phyloP scores from a whole-genome alignment of 2,888 invertebrate genomes.

The Leucoptera coffeella region DNA sequence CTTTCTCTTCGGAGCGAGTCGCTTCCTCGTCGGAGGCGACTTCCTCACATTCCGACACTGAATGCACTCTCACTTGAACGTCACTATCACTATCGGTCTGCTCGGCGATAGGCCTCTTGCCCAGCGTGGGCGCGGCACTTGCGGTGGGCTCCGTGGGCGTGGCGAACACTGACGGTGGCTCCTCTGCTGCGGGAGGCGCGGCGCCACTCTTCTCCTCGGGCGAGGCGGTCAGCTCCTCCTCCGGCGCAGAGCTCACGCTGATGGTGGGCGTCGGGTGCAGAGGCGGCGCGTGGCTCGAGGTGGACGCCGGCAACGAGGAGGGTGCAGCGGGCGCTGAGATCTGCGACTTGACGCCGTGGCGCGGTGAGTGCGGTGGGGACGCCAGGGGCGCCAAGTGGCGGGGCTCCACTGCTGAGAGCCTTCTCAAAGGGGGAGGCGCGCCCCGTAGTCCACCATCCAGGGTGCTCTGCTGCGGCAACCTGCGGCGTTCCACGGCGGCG shows the following conservation, averaged over 20 bases:
- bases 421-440: conserved; percentile 34
- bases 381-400: conserved; percentile 52
- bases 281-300: conserved; percentile 22
- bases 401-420: conserved; percentile 47
- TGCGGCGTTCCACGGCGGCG: conserved; percentile 54
- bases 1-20: conserved; percentile 13
- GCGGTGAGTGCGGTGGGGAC: conserved; percentile 36
- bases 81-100: conserved; percentile 5
- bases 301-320: too few species aligned
- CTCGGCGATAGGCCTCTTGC: not conserved
- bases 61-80: conserved; percentile 10
- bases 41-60: conserved; percentile 10
- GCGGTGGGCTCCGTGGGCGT: conserved; percentile 25
- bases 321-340: conserved; percentile 19
- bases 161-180: conserved; percentile 39
- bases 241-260: conserved; percentile 67
- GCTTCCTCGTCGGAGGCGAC: conserved; percentile 13
- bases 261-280: conserved; percentile 53
- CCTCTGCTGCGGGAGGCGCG: conserved; percentile 26
- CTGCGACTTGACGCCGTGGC: conserved; percentile 21
- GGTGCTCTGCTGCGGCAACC: conserved; percentile 62
- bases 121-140: not conserved
- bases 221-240: conserved; percentile 39
- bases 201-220: conserved; percentile 17
- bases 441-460: conserved; percentile 57